These are phyloP conservation scores for Astropecten irregularis DNA, from an alignment of 53 echinoderm and acorn worm genomes.

Conservation along the genomic window DNA sequence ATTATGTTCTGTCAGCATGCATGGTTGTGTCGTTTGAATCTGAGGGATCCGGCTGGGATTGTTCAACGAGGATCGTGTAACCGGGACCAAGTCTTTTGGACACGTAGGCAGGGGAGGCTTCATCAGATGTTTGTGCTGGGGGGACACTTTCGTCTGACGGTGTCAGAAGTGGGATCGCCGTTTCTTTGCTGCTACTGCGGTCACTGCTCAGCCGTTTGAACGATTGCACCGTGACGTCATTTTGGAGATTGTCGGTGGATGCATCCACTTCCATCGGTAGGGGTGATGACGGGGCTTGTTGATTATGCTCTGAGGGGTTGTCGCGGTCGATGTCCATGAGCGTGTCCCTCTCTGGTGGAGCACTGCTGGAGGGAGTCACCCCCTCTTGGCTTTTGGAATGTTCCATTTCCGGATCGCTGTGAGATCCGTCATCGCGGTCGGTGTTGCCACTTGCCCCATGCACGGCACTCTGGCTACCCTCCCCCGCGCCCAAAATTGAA, in stretches of 20 bases:
- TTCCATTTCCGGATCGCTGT: constrained; percentile 13
- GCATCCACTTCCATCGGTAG: constrained; percentile 73
- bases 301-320: neutral
- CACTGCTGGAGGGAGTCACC: neutral
- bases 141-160: neutral
- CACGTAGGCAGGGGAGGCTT: constrained; percentile 41
- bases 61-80: constrained; percentile 76
- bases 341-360: constrained; percentile 33
- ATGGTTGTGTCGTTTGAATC: neutral
- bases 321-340: constrained; percentile 16
- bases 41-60: neutral
- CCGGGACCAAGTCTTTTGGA: constrained; percentile 84
- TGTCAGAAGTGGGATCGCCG: neutral
- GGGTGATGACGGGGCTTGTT: constrained; percentile 36
- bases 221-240: neutral
- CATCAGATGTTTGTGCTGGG: neutral
- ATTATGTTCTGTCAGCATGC: neutral
- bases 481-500: neutral
- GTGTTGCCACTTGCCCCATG: neutral
- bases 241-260: neutral
- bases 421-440: neutral
- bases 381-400: constrained; percentile 21
- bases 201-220: neutral
- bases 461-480: neutral
- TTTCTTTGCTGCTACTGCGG: neutral